Base-by-base conservation (phyloP, 2,888 invertebrate genomes). In the Lagria hirta region DNA sequence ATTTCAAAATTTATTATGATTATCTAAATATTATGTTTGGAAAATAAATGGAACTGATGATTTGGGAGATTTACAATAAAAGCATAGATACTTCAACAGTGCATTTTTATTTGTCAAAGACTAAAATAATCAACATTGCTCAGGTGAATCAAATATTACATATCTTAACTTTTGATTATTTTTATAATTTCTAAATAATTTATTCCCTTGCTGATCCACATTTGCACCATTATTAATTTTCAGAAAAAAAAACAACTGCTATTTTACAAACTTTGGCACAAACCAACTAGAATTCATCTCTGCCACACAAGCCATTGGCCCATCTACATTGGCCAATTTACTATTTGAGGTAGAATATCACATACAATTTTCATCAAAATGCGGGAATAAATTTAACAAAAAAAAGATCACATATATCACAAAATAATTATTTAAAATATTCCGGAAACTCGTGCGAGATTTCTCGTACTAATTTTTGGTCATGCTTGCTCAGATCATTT, bases 11-110 rank as follows among this genome's bases (percentile, higher is more conserved):
- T n/a, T n/a, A n/a, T n/a, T n/a, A n/a, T n/a, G n/a, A n/a, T n/a
- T n/a, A n/a, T n/a, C n/a, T n/a, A n/a, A n/a, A n/a, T n/a, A n/a
- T n/a, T n/a, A n/a, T 74, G 58, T 69, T 86, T 84, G 57, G 82
- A 91, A 90, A 91, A 81, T 91, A 91, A 78, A 91, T 91, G 91
- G 91, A 91, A 74, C 91, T 92, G 91, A 92, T 92, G 91, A 91
- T 91, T 54, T 91, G 91, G 73, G 89, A 90, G 83, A 62, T 64
- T 37, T 65, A 60, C n/a, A n/a, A n/a, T n/a, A n/a, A n/a, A n/a
- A 55, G 13, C 14, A 12, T 8, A 26, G 20, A 16, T 11, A 6
- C 33, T 40, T 17, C 13, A 17, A 36, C 41, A 32, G 43, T 45
- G 45, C 45, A 45, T 45, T 45, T n/a, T 45, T 45, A 45, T 37